Base-by-base conservation (phyloP, 2,113 vertebrate species). In the Lepisosteus osseus region DNA sequence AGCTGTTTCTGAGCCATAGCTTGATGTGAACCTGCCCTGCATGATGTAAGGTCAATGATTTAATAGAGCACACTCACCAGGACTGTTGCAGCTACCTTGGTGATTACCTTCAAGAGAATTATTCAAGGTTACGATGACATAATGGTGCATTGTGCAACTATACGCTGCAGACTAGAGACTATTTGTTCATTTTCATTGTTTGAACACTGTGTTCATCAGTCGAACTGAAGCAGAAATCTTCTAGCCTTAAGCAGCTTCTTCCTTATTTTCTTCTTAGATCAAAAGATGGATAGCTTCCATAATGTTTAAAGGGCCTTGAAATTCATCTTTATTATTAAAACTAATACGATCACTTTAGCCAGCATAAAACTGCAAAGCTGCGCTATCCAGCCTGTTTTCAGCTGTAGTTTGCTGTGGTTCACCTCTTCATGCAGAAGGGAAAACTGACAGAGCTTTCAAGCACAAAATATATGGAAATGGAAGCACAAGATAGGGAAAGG, bases 401-500 rank as follows among this genome's bases (percentile, higher is more conserved):
- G 2, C 12, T 13, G 57, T 59, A 13, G 11, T 13, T 59, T 5
- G 2, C 57, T 15, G n/a, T 13, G 14, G 57, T n/a, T 59, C 57
- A 59, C 57, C 57, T 59, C 57, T 59, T 8, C n/a, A 59, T 13
- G 14, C 57, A 59, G 57, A 59, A 13, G 57, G 57, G 57, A 59
- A 59, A 59, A n/a, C 57, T 59, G 57, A 59, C 57, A 59, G 57
- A 59, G 57, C 57, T 13, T 59, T 59, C 57, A 59, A 59, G 57
- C 57, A 59, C 57, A 59, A 13, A 59, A 59, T 59, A 59, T 59
- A 59, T 59, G 57, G 57, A 59, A 59, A 59, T 59, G 57, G 11
- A 59, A 59, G 57, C 57, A 59, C 14, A 59, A 59, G 57, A 59
- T 59, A 59, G 14, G 14, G 57, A 59, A n/a, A 14, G 2, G 57